Evolutionary conservation across 2,113 vertebrate genomes (phyloP).

Genomic region (Tenebrosternarchus preto): DNA sequence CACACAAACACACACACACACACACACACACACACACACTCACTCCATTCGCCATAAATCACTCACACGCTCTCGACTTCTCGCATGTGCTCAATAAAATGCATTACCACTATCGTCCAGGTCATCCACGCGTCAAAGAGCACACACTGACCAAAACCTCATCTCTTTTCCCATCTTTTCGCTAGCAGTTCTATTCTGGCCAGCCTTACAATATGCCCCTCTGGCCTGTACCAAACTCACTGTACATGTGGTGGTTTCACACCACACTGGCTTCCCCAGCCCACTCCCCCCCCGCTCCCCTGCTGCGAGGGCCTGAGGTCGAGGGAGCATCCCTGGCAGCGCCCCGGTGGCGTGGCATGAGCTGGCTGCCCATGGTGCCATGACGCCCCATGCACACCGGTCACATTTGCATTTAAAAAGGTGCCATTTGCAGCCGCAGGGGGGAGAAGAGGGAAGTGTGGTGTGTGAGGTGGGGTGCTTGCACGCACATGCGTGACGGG

Average conservation of each 20-base stretch:
- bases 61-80: not conserved
- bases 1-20: conserved; percentile 10
- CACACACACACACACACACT: not conserved
- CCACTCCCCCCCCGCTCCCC: not conserved
- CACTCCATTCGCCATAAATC: not conserved
- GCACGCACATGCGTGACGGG: conserved; percentile 33
- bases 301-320: not conserved
- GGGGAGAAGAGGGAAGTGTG: no score
- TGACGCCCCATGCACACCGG: conserved; percentile 10
- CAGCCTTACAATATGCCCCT: not conserved
- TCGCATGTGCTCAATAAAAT: conserved; percentile 12
- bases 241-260: conserved; percentile 38
- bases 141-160: not conserved
- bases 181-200: not conserved
- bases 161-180: conserved; percentile 8
- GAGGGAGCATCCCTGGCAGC: conserved; percentile 18
- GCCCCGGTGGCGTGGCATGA: conserved; percentile 27
- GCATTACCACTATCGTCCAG: not conserved
- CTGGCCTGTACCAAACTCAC: not conserved
- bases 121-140: not conserved
- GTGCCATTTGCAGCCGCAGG: conserved; percentile 49
- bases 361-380: not conserved
- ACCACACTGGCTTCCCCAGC: conserved; percentile 20
- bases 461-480: no score
- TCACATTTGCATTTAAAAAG: conserved; percentile 58